Evolutionary conservation across 2,113 vertebrate species (phyloP).

Genomic region (Atherinomorus stipes): DNA sequence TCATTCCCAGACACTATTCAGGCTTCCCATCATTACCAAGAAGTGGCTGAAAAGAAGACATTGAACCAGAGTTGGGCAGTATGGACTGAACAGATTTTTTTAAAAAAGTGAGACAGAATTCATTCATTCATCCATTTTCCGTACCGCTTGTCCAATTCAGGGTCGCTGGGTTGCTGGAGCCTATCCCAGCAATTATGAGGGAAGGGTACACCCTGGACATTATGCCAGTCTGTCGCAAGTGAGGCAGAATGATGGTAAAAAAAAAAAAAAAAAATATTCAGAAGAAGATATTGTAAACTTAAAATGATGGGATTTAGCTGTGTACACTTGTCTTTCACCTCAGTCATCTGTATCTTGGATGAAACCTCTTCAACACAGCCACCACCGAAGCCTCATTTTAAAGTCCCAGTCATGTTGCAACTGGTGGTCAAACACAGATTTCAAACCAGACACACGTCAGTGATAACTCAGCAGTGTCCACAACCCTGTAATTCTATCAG

Average conservation of each 20-base stretch:
- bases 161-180: no score
- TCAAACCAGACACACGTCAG: conserved; percentile 30
- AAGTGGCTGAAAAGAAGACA: conserved; percentile 9
- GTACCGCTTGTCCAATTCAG: no score
- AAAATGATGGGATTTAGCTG: background rate
- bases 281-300: background rate
- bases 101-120: background rate
- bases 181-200: no score
- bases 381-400: background rate
- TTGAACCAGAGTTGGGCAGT: conserved; percentile 6
- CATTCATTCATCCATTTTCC: no score
- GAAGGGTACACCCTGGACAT: no score
- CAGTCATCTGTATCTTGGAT: background rate
- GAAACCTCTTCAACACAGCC: background rate
- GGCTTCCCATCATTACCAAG: conserved; percentile 15
- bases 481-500: conserved; percentile 48
- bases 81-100: background rate
- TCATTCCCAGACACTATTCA: background rate
- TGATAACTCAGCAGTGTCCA: conserved; percentile 47
- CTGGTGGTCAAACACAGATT: conserved; percentile 21
- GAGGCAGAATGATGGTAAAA: background rate
- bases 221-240: no score
- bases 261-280: no score
- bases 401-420: conserved; percentile 30
- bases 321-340: background rate